Conservation (phyloP, 2,888 invertebrate genomes). For the Pterobdella sp. region DNA sequence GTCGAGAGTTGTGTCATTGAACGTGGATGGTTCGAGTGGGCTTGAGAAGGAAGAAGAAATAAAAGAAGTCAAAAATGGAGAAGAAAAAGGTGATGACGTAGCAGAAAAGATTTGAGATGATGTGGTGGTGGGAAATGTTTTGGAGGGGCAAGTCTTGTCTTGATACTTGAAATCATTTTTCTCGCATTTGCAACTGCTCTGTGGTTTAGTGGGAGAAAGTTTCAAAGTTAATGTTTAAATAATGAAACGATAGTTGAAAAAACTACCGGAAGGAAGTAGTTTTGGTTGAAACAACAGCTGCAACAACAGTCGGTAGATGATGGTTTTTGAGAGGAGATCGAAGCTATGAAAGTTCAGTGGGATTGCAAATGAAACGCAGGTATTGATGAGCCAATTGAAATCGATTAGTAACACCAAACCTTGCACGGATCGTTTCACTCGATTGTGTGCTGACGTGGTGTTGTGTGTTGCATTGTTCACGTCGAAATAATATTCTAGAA, state of each 20-base stretch:
- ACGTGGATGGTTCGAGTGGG: too few species aligned
- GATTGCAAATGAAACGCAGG: background rate
- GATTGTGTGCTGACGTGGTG: background rate
- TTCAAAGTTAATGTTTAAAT: background rate
- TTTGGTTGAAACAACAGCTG: conserved; percentile 10
- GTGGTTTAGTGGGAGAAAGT: background rate
- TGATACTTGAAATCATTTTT: background rate
- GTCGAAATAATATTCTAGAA: background rate
- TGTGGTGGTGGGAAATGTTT: background rate
- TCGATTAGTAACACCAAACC: background rate
- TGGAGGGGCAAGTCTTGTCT: background rate
- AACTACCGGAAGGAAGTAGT: background rate
- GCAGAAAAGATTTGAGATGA: background rate
- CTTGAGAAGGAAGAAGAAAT: background rate
- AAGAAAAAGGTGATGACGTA: background rate
- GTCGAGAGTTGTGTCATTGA: too few species aligned
- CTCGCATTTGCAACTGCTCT: background rate
- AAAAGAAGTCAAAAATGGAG: background rate
- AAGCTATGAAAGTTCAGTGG: background rate
- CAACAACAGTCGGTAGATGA: conserved; percentile 4
- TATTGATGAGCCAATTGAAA: background rate
- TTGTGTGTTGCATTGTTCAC: background rate
- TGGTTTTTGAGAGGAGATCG: too few species aligned
- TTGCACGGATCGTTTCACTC: too few species aligned
- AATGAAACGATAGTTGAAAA: background rate